A percentile compares a stretch with the other conserved stretches of the same genome.
Conservation (phyloP, 1,140 invertebrate genomes). For the Drosophila pseudoobscura region DNA sequence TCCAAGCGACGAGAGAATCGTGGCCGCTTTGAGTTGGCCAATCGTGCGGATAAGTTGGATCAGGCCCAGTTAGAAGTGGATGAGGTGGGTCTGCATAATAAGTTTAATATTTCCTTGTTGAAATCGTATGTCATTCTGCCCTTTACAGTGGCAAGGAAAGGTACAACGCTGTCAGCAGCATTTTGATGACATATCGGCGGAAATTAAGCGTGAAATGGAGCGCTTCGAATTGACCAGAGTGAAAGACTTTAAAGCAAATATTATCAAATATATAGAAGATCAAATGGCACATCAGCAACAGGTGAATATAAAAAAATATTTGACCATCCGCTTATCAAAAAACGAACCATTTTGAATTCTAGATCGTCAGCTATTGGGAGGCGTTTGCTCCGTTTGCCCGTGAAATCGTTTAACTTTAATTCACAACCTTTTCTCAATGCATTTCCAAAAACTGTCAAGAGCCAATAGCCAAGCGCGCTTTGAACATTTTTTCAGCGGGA, state of each 20-base stretch:
- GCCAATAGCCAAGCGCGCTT: constrained; percentile 42
- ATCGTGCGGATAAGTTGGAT: constrained; percentile 94
- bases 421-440: constrained; percentile 38
- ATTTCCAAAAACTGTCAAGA: constrained; percentile 42
- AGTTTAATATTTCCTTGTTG: background rate
- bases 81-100: constrained; percentile 86
- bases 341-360: constrained; percentile 61
- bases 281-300: constrained; percentile 98
- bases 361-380: constrained; percentile 98
- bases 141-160: constrained; percentile 94
- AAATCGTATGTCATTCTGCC: background rate
- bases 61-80: constrained; percentile 95
- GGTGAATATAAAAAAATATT: constrained; percentile 84
- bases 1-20: constrained; percentile 97
- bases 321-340: background rate
- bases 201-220: constrained; percentile 98
- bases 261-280: constrained; percentile 96
- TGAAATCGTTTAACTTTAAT: constrained; percentile 86
- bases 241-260: constrained; percentile 94
- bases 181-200: constrained; percentile 97
- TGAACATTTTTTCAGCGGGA: constrained; percentile 57
- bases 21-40: constrained; percentile 94
- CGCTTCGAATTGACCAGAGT: constrained; percentile 95
- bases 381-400: constrained; percentile 96
- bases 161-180: constrained; percentile 98